These are phyloP conservation scores for Kryptopterus vitreolus DNA, from an alignment of 2,797 vertebrate genomes.

Conservation along the genomic window DNA sequence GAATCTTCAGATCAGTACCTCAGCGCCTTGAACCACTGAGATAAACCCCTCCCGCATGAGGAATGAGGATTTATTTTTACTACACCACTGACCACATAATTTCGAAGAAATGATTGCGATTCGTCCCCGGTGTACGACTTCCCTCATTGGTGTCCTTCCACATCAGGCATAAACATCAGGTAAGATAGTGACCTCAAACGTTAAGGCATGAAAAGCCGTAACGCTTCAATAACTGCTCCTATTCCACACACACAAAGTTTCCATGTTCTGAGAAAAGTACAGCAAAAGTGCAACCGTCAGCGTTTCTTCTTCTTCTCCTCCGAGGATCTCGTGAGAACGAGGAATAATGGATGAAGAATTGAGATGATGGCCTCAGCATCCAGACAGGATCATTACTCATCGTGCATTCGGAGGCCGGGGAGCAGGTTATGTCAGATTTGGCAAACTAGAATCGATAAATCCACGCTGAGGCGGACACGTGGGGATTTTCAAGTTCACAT, in stretches of 20 bases:
- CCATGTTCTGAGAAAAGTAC: not conserved
- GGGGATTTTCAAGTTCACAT: not conserved
- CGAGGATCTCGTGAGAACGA: not conserved
- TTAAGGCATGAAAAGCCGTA: not conserved
- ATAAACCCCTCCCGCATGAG: too few species aligned
- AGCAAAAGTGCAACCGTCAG: not conserved
- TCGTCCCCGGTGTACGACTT: too few species aligned
- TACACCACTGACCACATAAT: too few species aligned
- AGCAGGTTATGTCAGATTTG: not conserved
- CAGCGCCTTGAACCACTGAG: too few species aligned
- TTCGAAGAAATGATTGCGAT: too few species aligned
- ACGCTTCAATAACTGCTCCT: not conserved
- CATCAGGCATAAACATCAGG: not conserved
- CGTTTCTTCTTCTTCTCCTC: not conserved
- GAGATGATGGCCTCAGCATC: slow-evolving; percentile 10
- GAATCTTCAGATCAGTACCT: too few species aligned
- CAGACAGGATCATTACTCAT: slow-evolving; percentile 36
- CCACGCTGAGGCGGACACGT: not conserved
- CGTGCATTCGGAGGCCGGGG: not conserved
- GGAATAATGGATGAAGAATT: slow-evolving; percentile 24
- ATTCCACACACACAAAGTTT: not conserved
- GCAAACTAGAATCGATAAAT: slow-evolving; percentile 8
- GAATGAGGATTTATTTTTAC: too few species aligned
- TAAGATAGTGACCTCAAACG: not conserved
- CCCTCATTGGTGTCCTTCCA: not conserved